Conservation (phyloP, 2,888 invertebrate species). For the Spicauda simplicius region DNA sequence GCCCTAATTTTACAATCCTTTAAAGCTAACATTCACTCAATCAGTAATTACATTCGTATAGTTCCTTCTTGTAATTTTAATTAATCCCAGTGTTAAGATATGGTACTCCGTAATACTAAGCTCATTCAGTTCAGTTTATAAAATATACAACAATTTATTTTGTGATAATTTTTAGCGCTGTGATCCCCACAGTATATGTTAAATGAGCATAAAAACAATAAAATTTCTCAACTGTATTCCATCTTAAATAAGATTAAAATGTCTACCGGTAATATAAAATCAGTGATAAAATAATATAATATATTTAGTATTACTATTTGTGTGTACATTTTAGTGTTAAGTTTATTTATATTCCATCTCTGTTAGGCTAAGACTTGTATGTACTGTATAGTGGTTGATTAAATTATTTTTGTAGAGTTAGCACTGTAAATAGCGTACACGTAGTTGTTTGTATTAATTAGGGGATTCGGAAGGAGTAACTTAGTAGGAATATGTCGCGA, state of each 20-base stretch:
- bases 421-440: constrained; percentile 78
- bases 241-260: background rate
- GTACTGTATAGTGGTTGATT: constrained; percentile 79
- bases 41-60: no score
- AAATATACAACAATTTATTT: background rate
- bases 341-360: constrained; percentile 70
- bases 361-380: constrained; percentile 64
- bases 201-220: background rate
- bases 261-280: constrained; percentile 28
- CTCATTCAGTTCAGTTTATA: background rate
- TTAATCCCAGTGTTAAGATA: no score
- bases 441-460: constrained; percentile 75
- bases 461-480: constrained; percentile 55
- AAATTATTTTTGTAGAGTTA: constrained; percentile 84
- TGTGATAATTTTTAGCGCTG: background rate
- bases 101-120: no score
- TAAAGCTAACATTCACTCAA: no score
- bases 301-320: constrained; percentile 32
- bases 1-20: no score
- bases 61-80: no score
- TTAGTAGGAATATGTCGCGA: constrained; percentile 57
- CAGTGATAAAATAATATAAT: constrained; percentile 44
- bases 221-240: background rate
- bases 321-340: constrained; percentile 61
- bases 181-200: background rate